Evolutionary conservation across 2,797 vertebrate genomes (phyloP), one percentile per base, ranked within the genome.

Genomic region (Malacoctenus gilli): DNA sequence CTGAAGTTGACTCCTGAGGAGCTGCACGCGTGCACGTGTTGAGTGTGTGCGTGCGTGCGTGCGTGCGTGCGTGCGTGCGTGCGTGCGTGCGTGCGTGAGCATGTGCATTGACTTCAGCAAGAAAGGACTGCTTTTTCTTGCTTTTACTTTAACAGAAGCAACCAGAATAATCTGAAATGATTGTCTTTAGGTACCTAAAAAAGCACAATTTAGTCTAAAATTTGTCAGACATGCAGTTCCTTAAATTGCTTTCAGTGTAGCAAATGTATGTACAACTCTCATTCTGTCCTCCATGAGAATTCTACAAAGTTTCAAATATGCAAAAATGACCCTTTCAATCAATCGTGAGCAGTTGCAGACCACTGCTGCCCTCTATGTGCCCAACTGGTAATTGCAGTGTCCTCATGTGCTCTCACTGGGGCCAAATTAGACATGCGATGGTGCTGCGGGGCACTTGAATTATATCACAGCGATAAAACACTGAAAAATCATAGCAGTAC

Each of bases 281-380:
- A 34, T 48, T 8, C 59, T 12, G 25, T 62, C 16, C 42, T n/a
- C n/a, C n/a, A n/a, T n/a, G n/a, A 2, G n/a, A n/a, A n/a, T n/a
- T n/a, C n/a, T 28, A 9, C 25, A 28, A 28, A 28, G 25, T 28
- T 28, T 28, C 25, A 5, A 28, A 28, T 9, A 28, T 28, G 25
- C 9, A 1, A 28, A 28, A 6, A 28, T 6, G 6, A 28, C 25
- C 9, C 5, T 9, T 28, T 5, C 1, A 3, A 32, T 49, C 42
- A 51, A 21, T 40, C 13, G 34, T 37, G 37, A 53, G 34, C 7
- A 69, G 69, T 20, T 48, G 44, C 48, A 81, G 69, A 58, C 42
- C 39, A 70, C 67, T 80, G 59, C 85, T 89, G 89, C 88, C 88
- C 82, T 83, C 90, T 88, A 77, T 63, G 46, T 82, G 68, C 60